phyloP scores from a whole-genome alignment of 2,113 vertebrate genomes.

The Xyrauchen texanus region DNA sequence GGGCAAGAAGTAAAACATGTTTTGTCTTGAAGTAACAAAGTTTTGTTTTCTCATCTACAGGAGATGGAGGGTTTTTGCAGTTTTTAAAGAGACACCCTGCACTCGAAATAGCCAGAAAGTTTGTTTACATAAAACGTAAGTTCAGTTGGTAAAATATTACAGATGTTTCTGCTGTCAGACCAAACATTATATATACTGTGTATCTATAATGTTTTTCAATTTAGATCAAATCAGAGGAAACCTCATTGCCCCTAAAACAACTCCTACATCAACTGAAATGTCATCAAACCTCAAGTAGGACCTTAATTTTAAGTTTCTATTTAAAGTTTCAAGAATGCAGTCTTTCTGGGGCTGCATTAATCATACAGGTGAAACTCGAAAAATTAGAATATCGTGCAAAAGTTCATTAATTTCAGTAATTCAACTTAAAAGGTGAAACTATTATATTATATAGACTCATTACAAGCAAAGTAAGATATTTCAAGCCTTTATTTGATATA shows the following conservation, averaged over 20 bases:
- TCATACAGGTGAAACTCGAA: too few relatives aligned
- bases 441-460: too few relatives aligned
- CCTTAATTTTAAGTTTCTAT: background rate
- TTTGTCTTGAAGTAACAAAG: background rate
- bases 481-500: too few relatives aligned
- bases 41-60: constrained; percentile 50
- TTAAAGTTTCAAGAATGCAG: background rate
- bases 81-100: constrained; percentile 68
- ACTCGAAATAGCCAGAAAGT: constrained; percentile 46
- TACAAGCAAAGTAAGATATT: too few relatives aligned
- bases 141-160: constrained; percentile 14
- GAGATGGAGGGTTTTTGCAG: constrained; percentile 62
- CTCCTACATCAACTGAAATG: constrained; percentile 17
- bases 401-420: too few relatives aligned
- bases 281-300: constrained; percentile 52
- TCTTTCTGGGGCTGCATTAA: too few relatives aligned
- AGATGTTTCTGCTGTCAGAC: too few relatives aligned
- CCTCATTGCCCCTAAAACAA: background rate
- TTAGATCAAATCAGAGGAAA: constrained; percentile 15
- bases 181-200: background rate
- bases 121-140: constrained; percentile 65
- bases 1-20: background rate
- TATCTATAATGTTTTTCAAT: background rate
- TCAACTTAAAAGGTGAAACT: too few relatives aligned
- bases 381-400: too few relatives aligned